Conservation (phyloP, 2,888 invertebrate genomes). For the Epinotia ramella region DNA sequence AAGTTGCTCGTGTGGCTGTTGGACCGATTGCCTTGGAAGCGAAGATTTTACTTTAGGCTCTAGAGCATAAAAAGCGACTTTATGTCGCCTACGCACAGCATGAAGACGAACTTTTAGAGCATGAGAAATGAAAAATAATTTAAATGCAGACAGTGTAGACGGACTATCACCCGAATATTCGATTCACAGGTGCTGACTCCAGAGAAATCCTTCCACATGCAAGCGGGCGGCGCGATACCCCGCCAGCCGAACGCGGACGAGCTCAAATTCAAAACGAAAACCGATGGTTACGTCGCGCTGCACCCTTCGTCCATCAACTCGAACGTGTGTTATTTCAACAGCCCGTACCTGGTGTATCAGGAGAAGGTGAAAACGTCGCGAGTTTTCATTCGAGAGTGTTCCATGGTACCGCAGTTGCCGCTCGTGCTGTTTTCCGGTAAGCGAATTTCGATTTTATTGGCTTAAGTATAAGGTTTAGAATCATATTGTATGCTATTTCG, state of each 20-base stretch:
- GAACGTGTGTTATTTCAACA: slow-evolving; percentile 86
- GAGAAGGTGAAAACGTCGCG: slow-evolving; percentile 93
- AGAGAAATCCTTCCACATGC: slow-evolving; percentile 90
- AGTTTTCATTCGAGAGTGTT: slow-evolving; percentile 92
- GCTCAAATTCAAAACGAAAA: slow-evolving; percentile 89
- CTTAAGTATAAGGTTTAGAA: background rate
- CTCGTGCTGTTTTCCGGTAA: slow-evolving; percentile 88
- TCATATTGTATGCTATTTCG: background rate
- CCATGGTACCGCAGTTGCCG: slow-evolving; percentile 91
- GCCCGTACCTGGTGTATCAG: slow-evolving; percentile 92
- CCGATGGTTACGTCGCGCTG: slow-evolving; percentile 89
- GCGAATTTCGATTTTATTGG: slow-evolving; percentile 42
- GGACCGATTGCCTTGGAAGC: no score
- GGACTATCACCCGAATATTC: no score
- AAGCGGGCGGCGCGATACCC: slow-evolving; percentile 90
- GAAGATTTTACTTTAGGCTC: no score
- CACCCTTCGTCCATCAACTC: slow-evolving; percentile 93
- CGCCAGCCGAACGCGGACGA: slow-evolving; percentile 89
- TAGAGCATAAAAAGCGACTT: no score
- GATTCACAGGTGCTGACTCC: slow-evolving; percentile 87
- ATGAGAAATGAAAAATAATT: no score
- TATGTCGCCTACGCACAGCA: no score
- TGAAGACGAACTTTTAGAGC: no score
- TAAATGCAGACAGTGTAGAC: no score
- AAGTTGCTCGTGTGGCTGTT: no score